These are phyloP conservation scores for Eurystomus gularis DNA, from an alignment of 2,113 vertebrate species.

Conservation along the genomic window DNA sequence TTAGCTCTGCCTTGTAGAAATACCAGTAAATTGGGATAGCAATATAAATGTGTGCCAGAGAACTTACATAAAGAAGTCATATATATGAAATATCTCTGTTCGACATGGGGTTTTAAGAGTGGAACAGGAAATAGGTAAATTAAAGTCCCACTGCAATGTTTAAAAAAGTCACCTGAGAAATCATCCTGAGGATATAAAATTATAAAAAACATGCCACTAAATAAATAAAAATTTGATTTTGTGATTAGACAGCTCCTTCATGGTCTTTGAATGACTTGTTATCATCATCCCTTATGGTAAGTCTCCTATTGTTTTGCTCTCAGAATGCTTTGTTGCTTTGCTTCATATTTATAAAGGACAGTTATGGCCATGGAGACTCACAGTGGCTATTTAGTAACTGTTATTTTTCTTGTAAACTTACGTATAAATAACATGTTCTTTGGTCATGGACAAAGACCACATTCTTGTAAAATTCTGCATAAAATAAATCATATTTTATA, in stretches of 20 bases:
- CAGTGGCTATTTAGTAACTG: not conserved
- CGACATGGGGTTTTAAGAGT: not conserved
- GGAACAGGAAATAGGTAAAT: not conserved
- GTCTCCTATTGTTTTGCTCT: not conserved
- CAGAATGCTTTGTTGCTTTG: not conserved
- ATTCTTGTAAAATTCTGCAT: not conserved
- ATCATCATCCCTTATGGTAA: not conserved
- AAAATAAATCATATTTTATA: not conserved
- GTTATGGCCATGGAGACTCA: not conserved
- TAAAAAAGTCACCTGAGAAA: not conserved
- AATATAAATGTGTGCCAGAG: not conserved
- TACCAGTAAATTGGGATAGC: not conserved
- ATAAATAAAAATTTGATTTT: not conserved
- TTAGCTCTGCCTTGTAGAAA: not conserved
- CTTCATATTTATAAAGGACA: not conserved
- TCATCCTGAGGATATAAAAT: not conserved
- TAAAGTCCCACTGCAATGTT: not conserved
- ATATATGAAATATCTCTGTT: not conserved
- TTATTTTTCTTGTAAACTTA: not conserved
- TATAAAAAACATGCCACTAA: not conserved
- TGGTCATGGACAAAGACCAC: rapidly evolving
- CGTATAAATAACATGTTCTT: not conserved
- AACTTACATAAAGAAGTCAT: not conserved
- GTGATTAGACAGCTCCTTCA: not conserved
- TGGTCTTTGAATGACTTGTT: not conserved